These are phyloP conservation scores for Ancistrus triradiatus DNA, from an alignment of 2,113 vertebrate species.

Conservation along the genomic window DNA sequence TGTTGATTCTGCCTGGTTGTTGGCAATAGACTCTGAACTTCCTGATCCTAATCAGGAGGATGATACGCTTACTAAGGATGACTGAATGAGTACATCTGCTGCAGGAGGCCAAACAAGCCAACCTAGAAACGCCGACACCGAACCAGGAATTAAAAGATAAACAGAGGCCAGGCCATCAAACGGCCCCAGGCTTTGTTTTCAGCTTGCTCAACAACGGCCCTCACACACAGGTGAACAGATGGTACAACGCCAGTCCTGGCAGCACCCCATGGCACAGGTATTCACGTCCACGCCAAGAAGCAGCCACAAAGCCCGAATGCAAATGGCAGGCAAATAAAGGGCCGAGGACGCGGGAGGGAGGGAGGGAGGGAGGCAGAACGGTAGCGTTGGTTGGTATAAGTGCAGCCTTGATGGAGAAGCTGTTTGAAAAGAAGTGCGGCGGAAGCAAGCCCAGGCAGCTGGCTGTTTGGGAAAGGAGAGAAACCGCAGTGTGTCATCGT, in stretches of 20 bases:
- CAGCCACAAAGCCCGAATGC: slow-evolving; percentile 1
- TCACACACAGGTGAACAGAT: not conserved
- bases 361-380: too few species aligned
- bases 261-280: not conserved
- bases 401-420: slow-evolving; percentile 49
- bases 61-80: too few species aligned
- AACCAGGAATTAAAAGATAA: too few species aligned
- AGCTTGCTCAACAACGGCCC: not conserved
- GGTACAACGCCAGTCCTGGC: not conserved
- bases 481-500: slow-evolving; percentile 30
- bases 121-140: too few species aligned
- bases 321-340: not conserved
- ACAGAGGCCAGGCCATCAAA: too few species aligned
- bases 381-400: slow-evolving; percentile 45
- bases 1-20: too few species aligned
- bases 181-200: too few species aligned
- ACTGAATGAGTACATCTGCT: too few species aligned
- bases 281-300: too few species aligned
- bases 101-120: too few species aligned
- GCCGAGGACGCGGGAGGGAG: not conserved
- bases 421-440: slow-evolving; percentile 38
- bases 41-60: too few species aligned
- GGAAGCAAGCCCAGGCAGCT: slow-evolving; percentile 13
- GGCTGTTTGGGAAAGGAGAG: slow-evolving; percentile 10
- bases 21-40: too few species aligned